Base-by-base conservation (phyloP, 2,113 vertebrate genomes). In the Sebastes fasciatus region DNA sequence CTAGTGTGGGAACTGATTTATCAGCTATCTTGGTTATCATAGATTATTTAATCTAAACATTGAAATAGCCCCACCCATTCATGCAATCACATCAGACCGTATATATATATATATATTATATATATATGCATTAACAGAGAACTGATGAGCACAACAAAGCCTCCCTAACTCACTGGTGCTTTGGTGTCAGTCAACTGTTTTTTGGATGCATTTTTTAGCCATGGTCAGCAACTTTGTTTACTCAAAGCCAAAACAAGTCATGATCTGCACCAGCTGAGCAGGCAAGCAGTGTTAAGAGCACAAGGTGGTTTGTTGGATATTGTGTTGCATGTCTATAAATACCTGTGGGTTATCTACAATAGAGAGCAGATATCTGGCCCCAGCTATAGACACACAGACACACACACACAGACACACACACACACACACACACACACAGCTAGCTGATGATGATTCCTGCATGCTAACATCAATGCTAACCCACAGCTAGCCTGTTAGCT, bases 211-310 rank as follows among this genome's bases (percentile, higher is more conserved):
- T 87, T 73, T 26, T 82, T 61, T 23, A 52, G n/a, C 76, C 8
- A 21, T 48, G 83, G 83, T 90, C 88, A 87, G 82, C 80, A 88
- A 91, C 87, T 92, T 91, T 91, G 88, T 92, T 91, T 90, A 89
- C 88, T 69, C 68, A 73, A 64, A 80, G 14, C 66, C 66, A 61
- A 84, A 67, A 79, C 66, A 54, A 81, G 72, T 82, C 72, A 11
- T 67, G 77, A 64, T 80, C n/a, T 78, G 74, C 74, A 78, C 0
- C 76, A 71, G 68, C 75, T 74, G 54, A 70, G 40, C 74, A 74
- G 45, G 0, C 54, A 34, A 58, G 26, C 64, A 46, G 43, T 2
- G 43, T 9, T 12, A 5, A 3, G 14, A 63, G 45, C 34, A 34
- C 8, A 61, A 12, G 21, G 5, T 48, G 52, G 4, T 54, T 57